Percentiles rank a stretch among this genome's conserved stretches.
phyloP scores from a whole-genome alignment of 1,140 invertebrate species.

The Penaeus japonicus region DNA sequence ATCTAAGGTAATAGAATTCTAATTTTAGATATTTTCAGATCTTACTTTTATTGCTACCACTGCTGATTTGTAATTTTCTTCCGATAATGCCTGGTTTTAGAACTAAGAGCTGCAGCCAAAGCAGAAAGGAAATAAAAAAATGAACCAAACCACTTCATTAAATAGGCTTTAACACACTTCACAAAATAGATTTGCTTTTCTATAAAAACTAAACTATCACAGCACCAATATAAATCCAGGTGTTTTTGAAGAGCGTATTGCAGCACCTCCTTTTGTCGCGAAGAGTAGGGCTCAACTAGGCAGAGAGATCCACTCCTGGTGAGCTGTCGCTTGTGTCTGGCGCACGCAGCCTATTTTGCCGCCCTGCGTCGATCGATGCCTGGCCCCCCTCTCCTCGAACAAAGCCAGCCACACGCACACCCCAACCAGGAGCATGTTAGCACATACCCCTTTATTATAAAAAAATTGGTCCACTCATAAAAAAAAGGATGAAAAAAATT shows the following conservation, averaged over 20 bases:
- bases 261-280: conserved; percentile 16
- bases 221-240: too few relatives aligned
- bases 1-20: too few relatives aligned
- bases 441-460: conserved; percentile 49
- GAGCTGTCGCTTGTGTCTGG: conserved; percentile 34
- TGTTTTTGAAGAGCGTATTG: not conserved
- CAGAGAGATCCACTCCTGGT: not conserved
- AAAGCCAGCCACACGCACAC: conserved; percentile 40
- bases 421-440: conserved; percentile 26
- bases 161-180: too few relatives aligned
- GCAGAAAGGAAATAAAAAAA: too few relatives aligned
- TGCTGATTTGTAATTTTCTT: too few relatives aligned
- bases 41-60: too few relatives aligned
- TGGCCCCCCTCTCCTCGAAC: conserved; percentile 7
- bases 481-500: conserved; percentile 27
- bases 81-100: too few relatives aligned
- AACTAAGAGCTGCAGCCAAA: too few relatives aligned
- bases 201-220: too few relatives aligned
- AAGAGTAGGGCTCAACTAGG: conserved; percentile 22
- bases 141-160: too few relatives aligned
- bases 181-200: too few relatives aligned
- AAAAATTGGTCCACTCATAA: conserved; percentile 37
- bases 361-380: conserved; percentile 41
- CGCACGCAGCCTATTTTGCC: conserved; percentile 33
- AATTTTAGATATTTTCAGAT: too few relatives aligned